Evolutionary conservation across 2,797 vertebrate species (phyloP).

Genomic region (Pseudochirops corinnae): DNA sequence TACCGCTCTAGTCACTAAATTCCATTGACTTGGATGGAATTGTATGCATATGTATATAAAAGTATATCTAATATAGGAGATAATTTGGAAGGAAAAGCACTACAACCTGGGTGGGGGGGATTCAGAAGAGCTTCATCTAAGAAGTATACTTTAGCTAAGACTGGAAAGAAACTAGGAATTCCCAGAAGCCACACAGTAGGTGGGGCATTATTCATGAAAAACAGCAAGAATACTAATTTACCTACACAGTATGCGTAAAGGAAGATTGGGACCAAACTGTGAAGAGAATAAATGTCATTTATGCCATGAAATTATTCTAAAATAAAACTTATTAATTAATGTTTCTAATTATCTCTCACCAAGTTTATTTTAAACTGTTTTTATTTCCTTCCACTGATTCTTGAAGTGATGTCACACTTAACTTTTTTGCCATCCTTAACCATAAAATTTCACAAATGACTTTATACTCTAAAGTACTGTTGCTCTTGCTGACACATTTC

Average conservation of each 20-base stretch:
- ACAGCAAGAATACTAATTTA: background rate
- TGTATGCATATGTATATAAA: too few relatives aligned
- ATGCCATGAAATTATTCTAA: background rate
- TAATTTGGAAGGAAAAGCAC: background rate
- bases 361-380: background rate
- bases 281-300: background rate
- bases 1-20: background rate
- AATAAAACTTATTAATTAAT: background rate
- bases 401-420: background rate
- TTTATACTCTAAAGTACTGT: background rate
- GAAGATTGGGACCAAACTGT: background rate
- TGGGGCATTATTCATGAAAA: background rate
- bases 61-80: too few relatives aligned
- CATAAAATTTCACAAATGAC: background rate
- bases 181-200: background rate
- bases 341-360: background rate
- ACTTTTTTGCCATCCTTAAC: background rate
- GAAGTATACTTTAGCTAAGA: background rate
- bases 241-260: background rate
- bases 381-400: background rate
- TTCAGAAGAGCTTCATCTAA: background rate
- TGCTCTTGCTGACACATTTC: background rate
- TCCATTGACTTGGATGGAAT: background rate
- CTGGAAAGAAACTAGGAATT: background rate
- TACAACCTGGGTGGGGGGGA: accelerated